Evolutionary conservation across 1,140 invertebrate species (phyloP), one percentile per base, ranked within the genome.

Genomic region (Stegodyphus dumicola): DNA sequence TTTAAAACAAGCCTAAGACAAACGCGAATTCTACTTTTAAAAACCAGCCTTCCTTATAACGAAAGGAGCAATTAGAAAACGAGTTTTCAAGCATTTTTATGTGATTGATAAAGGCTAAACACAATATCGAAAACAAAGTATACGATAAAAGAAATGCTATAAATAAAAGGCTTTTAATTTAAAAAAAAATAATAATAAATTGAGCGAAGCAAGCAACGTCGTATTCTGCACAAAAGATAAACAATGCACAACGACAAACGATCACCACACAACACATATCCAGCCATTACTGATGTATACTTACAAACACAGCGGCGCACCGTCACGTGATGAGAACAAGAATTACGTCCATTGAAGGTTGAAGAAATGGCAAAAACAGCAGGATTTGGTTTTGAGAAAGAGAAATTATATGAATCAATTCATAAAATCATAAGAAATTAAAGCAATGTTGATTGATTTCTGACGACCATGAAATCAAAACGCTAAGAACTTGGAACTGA

Each of bases 361-460:
- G 81, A 52, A 75, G 52, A 76, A 84, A 84, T 84, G 81, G 81
- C 81, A 84, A 84, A 84, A 84, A 84, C 81, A 84, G 81, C 81
- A 84, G 81, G 81, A 69, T 66, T 84, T 84, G 70, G 79, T 81
- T 81, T 84, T 67, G 65, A 84, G 81, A 56, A 76, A 84, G 81
- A 84, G 60, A 84, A 84, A 84, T 84, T 84, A 84, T 69, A 84
- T 65, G 69, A 84, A 84, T 84, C 81, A 84, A 84, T 84, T 84
- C 52, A 76, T 84, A 84, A 84, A 84, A 84, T 84, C 51, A 84
- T 84, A 84, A 84, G 74, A 84, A 84, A 84, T 84, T 49, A 84
- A 77, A 84, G 81, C 81, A 84, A 76, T 76, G 81, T 67, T 84
- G 65, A 76, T 76, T 76, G 81, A 76, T 75, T 75, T n/a, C 56